phyloP scores from a whole-genome alignment of 2,888 invertebrate species.

The Eurytoma californica region DNA sequence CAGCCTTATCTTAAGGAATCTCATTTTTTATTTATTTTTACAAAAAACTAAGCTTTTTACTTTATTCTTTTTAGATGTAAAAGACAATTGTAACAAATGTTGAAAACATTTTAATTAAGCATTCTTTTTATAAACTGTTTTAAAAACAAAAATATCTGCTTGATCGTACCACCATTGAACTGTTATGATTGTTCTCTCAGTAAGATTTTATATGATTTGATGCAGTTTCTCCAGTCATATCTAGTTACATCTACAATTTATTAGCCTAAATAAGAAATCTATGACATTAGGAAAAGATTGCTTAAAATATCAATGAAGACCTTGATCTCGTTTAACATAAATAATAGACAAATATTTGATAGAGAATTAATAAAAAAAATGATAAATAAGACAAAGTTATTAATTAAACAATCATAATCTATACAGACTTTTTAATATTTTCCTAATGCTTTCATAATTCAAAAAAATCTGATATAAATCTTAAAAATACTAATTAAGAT shows the following conservation, averaged over 20 bases:
- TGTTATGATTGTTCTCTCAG: constrained; percentile 33
- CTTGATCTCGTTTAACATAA: constrained; percentile 6
- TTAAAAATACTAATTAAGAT: constrained; percentile 20
- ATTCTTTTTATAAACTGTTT: not conserved
- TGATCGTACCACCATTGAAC: constrained; percentile 39
- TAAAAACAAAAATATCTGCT: constrained; percentile 35
- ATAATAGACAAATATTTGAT: not conserved
- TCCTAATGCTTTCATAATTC: not conserved
- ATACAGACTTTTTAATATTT: not conserved
- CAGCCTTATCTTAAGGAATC: constrained; percentile 19
- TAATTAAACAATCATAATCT: constrained; percentile 1
- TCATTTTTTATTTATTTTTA: constrained; percentile 24
- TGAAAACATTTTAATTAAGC: not conserved
- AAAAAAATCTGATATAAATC: constrained; percentile 12
- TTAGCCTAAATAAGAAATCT: constrained; percentile 26
- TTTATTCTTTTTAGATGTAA: not conserved
- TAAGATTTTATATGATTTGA: constrained; percentile 9
- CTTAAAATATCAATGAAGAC: constrained; percentile 17
- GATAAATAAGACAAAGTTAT: constrained; percentile 8
- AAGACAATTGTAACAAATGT: not conserved
- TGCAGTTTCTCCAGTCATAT: constrained; percentile 28
- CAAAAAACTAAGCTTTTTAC: constrained; percentile 10
- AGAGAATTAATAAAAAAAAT: constrained; percentile 11
- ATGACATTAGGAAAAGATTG: constrained; percentile 23
- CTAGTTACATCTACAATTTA: constrained; percentile 34